Evolutionary conservation across 2,113 vertebrate genomes (phyloP).

Genomic region (Plecturocebus donacophilus): DNA sequence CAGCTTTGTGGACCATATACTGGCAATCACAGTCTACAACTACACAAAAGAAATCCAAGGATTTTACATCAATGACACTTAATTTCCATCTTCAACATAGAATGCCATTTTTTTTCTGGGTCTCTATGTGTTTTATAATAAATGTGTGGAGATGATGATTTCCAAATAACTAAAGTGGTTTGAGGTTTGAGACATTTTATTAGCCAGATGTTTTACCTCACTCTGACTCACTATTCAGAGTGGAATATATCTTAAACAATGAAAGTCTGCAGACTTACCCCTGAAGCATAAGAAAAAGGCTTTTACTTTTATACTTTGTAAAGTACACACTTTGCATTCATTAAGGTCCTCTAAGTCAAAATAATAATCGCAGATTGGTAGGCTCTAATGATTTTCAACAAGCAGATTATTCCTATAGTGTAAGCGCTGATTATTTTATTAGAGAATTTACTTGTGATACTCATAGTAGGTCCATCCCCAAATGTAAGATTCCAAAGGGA

Average conservation of each 20-base stretch:
- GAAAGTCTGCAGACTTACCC: neutral
- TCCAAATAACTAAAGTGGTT: neutral
- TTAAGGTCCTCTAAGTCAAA: neutral
- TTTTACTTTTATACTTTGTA: neutral
- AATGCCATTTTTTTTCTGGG: neutral
- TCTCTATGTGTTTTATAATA: neutral
- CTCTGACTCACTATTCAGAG: neutral
- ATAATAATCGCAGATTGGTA: neutral
- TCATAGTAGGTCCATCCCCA: neutral
- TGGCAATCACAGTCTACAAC: neutral
- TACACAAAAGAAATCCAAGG: neutral
- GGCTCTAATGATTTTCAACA: neutral
- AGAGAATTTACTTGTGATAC: neutral
- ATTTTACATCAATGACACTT: neutral
- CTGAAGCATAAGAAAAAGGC: neutral
- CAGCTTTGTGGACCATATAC: neutral
- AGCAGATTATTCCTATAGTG: neutral
- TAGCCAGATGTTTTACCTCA: neutral
- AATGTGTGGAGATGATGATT: neutral
- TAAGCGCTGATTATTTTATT: neutral
- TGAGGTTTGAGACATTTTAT: neutral
- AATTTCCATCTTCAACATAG: neutral
- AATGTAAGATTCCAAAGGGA: neutral
- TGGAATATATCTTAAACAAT: neutral
- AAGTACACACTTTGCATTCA: neutral